These are phyloP conservation scores for Odontesthes bonariensis DNA, from an alignment of 2,113 vertebrate genomes.

Conservation along the genomic window DNA sequence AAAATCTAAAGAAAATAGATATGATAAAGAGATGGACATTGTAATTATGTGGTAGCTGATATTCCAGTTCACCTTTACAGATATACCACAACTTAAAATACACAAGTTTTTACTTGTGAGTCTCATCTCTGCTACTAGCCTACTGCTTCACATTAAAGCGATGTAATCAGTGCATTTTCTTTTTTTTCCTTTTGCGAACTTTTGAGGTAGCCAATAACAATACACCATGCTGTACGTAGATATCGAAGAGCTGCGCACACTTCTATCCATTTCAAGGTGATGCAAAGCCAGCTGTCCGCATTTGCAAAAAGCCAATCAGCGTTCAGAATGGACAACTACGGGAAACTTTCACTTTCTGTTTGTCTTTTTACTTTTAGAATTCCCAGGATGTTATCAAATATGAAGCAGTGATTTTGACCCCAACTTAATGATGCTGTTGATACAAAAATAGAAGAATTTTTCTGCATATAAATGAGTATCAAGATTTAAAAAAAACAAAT, in stretches of 20 bases:
- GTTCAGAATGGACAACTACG: no score
- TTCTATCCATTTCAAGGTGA: not conserved
- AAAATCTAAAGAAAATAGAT: no score
- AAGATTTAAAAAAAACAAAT: not conserved
- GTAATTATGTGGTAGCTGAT: no score
- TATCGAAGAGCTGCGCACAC: not conserved
- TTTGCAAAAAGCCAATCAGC: no score
- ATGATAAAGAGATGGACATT: no score
- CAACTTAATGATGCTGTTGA: no score
- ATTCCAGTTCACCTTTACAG: no score
- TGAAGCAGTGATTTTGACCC: not conserved
- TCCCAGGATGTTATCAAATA: conserved; percentile 12
- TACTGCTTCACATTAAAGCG: not conserved
- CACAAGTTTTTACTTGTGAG: no score
- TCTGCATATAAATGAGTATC: no score
- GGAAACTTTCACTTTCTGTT: not conserved
- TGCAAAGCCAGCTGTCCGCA: not conserved
- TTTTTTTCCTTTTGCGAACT: not conserved
- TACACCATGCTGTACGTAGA: not conserved
- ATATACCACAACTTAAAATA: no score
- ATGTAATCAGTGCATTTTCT: not conserved
- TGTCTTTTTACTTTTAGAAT: not conserved
- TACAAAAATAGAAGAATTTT: not conserved
- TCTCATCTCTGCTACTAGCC: no score
- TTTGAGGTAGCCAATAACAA: not conserved